phyloP scores from a whole-genome alignment of 2,888 invertebrate genomes.

The Ephialtes manifestator region DNA sequence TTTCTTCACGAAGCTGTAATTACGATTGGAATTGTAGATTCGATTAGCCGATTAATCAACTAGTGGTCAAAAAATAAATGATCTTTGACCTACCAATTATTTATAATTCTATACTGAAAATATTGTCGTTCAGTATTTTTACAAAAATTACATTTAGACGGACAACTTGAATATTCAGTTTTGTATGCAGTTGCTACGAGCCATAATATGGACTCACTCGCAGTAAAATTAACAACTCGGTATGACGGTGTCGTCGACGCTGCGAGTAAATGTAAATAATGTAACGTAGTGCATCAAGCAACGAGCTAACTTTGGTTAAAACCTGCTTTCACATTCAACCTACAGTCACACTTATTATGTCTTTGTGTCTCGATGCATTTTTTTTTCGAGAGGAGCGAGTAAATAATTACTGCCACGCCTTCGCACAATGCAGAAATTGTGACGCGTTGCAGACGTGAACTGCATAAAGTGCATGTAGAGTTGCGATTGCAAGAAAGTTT shows the following conservation, averaged over 20 bases:
- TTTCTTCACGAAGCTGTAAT: no score
- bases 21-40: no score
- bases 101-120: no score
- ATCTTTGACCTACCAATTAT: no score
- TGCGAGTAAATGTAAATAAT: constrained; percentile 39
- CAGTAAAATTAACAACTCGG: background rate
- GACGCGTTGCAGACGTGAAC: constrained; percentile 6
- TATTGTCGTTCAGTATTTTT: no score
- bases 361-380: constrained; percentile 3
- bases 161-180: background rate
- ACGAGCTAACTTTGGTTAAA: constrained; percentile 18
- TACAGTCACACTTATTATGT: background rate
- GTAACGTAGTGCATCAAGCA: constrained; percentile 34
- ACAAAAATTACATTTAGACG: background rate
- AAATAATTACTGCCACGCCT: constrained; percentile 14
- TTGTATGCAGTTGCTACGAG: background rate
- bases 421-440: constrained; percentile 9
- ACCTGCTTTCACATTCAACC: constrained; percentile 37
- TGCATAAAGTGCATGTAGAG: background rate
- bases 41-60: no score
- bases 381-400: background rate
- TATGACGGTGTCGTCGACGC: background rate
- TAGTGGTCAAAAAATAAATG: no score
- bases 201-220: background rate
- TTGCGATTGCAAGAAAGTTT: background rate